Percentiles rank a stretch among this genome's conserved stretches.
Conservation (phyloP, 1,140 invertebrate genomes). For the Macrocentrus cingulum region DNA sequence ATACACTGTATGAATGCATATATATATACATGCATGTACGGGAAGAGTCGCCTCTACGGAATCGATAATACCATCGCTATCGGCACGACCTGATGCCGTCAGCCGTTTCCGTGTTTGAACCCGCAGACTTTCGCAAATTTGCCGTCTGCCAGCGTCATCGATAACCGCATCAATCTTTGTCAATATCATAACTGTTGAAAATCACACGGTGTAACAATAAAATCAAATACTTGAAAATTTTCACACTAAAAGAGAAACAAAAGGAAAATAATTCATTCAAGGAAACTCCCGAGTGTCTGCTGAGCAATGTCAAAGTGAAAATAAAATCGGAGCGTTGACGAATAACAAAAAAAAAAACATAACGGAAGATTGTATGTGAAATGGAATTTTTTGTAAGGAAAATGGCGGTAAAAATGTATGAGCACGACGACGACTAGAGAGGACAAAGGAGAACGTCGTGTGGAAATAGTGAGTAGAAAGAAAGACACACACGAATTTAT, state of each 20-base stretch:
- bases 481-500: conserved; percentile 24
- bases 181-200: too few species aligned
- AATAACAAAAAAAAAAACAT: too few species aligned
- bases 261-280: too few species aligned
- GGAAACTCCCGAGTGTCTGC: too few species aligned
- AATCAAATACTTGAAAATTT: too few species aligned
- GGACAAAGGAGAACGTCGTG: background rate
- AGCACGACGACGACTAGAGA: conserved; percentile 1
- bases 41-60: conserved; percentile 33
- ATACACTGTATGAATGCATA: background rate
- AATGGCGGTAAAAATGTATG: conserved; percentile 22
- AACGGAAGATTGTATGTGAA: too few species aligned
- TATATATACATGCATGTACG: background rate
- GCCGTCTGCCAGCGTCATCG: conserved; percentile 16
- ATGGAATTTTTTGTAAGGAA: background rate
- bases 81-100: conserved; percentile 35
- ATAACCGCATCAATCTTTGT: conserved; percentile 38
- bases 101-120: conserved; percentile 24
- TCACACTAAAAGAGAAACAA: too few species aligned
- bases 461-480: conserved; percentile 9
- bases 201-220: too few species aligned
- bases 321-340: too few species aligned
- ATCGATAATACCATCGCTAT: conserved; percentile 45
- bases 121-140: conserved; percentile 31
- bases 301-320: too few species aligned